These are phyloP conservation scores for Neocloeon triangulifer DNA, from an alignment of 1,140 invertebrate genomes.

Conservation along the genomic window DNA sequence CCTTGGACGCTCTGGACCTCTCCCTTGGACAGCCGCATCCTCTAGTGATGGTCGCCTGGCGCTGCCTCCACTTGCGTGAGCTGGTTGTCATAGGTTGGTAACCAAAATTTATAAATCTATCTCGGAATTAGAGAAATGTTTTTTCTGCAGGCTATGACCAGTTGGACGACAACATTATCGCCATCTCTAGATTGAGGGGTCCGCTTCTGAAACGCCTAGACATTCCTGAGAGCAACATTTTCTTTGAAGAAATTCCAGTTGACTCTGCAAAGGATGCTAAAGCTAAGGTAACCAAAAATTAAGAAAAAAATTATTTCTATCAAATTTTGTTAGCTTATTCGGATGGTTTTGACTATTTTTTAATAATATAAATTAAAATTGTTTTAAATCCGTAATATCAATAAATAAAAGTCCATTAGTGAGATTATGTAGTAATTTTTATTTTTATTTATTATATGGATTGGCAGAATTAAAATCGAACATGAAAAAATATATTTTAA, in stretches of 20 bases:
- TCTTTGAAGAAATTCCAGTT: constrained; percentile 7
- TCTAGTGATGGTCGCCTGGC: constrained; percentile 52
- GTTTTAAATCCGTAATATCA: too few relatives aligned
- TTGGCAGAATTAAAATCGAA: too few relatives aligned
- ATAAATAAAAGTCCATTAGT: too few relatives aligned
- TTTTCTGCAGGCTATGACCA: constrained; percentile 31
- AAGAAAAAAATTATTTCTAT: too few relatives aligned
- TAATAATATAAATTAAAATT: too few relatives aligned
- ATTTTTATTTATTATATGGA: too few relatives aligned
- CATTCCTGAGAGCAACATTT: constrained; percentile 32
- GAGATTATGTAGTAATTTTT: too few relatives aligned
- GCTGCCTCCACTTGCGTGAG: constrained; percentile 38
- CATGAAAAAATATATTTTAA: too few relatives aligned
- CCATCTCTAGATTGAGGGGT: constrained; percentile 38
- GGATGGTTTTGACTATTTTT: too few relatives aligned
- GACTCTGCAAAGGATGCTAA: neutral
- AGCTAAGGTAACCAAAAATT: neutral
- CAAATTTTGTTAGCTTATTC: too few relatives aligned
- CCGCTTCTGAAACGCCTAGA: constrained; percentile 30
- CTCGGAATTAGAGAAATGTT: constrained; percentile 12
- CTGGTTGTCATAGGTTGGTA: constrained; percentile 32
- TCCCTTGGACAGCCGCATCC: constrained; percentile 30
- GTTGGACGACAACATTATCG: constrained; percentile 36
- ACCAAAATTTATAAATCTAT: too few relatives aligned
- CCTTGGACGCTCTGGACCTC: constrained; percentile 1